A percentile compares a stretch with the other conserved stretches of the same genome.
Conservation (phyloP, 1,140 invertebrate genomes). For the Lycorma delicatula region DNA sequence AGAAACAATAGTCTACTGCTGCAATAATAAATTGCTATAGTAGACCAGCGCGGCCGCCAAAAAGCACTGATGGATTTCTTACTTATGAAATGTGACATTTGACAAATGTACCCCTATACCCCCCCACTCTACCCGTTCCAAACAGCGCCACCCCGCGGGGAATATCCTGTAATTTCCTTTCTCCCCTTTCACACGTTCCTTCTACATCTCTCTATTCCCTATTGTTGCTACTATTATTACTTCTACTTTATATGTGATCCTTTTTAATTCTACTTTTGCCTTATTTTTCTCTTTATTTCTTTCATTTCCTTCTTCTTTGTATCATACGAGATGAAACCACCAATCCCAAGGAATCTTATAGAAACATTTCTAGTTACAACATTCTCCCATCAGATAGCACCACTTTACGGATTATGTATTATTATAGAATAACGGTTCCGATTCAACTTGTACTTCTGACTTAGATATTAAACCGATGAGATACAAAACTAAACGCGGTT, state of each 20-base stretch:
- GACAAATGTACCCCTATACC: conserved; percentile 29
- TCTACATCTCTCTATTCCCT: conserved; percentile 1
- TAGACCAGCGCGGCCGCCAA: conserved; percentile 2
- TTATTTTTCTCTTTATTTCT: no score
- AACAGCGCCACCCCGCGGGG: conserved; percentile 17
- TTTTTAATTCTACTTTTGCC: conserved; percentile 1
- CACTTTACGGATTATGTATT: no score
- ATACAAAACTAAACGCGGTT: no score
- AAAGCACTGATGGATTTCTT: conserved; percentile 23
- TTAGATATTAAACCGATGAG: no score
- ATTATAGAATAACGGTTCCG: no score
- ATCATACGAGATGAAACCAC: no score
- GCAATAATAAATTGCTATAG: background rate
- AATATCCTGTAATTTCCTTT: conserved; percentile 18
- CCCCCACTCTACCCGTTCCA: conserved; percentile 23
- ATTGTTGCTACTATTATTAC: background rate
- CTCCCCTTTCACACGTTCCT: conserved; percentile 7
- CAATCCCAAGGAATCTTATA: no score
- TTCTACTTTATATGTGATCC: conserved; percentile 9
- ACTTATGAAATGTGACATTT: conserved; percentile 22
- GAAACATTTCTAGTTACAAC: no score
- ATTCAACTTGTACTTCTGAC: no score
- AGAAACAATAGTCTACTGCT: no score
- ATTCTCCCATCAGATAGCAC: no score
- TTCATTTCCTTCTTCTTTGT: no score